A percentile compares a stretch with the other conserved stretches of the same genome.
These are phyloP conservation scores for Scleropages formosus DNA, from an alignment of 2,797 vertebrate species.

Conservation along the genomic window DNA sequence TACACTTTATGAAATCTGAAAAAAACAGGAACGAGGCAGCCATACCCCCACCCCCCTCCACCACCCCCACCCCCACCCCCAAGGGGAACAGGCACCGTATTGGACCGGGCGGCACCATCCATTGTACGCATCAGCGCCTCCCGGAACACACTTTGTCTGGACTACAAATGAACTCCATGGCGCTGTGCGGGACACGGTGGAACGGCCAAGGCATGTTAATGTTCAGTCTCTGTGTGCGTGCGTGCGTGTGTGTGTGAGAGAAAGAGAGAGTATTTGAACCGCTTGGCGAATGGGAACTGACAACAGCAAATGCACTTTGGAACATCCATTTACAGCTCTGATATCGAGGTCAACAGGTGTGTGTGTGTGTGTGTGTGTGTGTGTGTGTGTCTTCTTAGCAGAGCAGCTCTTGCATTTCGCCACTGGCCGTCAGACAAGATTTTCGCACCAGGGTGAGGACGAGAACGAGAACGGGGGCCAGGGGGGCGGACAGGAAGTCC, in stretches of 20 bases:
- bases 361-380: too few relatives aligned
- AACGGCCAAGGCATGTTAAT: neutral
- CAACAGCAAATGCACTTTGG: neutral
- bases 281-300: neutral
- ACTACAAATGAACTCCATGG: neutral
- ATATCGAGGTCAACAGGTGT: neutral
- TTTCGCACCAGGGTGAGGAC: too few relatives aligned
- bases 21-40: neutral
- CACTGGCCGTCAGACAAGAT: too few relatives aligned
- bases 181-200: neutral
- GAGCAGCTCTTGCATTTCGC: too few relatives aligned
- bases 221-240: neutral
- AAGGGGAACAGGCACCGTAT: neutral
- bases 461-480: too few relatives aligned
- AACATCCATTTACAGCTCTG: too few relatives aligned
- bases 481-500: too few relatives aligned
- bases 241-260: neutral
- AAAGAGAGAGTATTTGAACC: neutral
- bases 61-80: too few relatives aligned
- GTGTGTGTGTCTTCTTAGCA: neutral
- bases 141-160: neutral
- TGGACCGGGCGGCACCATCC: neutral
- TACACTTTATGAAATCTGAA: slow-evolving; percentile 22
- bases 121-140: slow-evolving; percentile 4
- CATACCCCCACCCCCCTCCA: too few relatives aligned